Percentiles rank a stretch among this genome's conserved stretches.
Conservation (phyloP, 2,113 vertebrate species). For the Menura novaehollandiae region DNA sequence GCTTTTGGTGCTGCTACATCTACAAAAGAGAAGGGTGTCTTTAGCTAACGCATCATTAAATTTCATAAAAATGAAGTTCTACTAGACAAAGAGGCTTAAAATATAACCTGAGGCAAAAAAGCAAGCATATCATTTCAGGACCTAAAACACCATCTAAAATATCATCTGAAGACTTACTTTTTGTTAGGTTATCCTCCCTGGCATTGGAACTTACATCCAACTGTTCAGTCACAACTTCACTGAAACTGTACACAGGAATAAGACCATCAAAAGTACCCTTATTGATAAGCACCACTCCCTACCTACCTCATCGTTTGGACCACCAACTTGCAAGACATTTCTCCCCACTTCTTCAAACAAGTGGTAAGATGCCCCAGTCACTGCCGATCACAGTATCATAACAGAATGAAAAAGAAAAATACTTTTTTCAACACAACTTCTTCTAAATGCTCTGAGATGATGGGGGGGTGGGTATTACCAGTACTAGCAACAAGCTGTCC, state of each 20-base stretch:
- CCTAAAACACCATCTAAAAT: neutral
- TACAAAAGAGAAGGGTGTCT: neutral
- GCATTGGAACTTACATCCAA: neutral
- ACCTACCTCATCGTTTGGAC: neutral
- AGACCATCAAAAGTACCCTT: neutral
- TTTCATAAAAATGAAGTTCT: neutral
- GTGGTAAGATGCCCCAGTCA: neutral
- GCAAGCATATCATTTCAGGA: neutral
- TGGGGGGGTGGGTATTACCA: rapidly evolving
- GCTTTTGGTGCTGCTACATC: neutral
- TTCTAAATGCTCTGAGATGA: neutral
- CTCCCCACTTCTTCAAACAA: neutral
- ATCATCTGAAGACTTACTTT: neutral
- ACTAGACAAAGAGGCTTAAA: neutral
- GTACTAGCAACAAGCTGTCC: neutral
- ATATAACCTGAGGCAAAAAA: neutral
- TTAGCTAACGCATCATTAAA: neutral
- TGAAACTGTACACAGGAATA: neutral
- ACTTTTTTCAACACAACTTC: neutral
- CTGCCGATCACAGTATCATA: neutral
- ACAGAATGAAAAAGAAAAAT: neutral
- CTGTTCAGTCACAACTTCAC: neutral
- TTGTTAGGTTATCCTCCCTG: neutral
- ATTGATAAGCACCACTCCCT: neutral
- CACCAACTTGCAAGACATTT: neutral